Evolutionary conservation across 1,140 invertebrate genomes (phyloP).

Genomic region (Pollicipes pollicipes): DNA sequence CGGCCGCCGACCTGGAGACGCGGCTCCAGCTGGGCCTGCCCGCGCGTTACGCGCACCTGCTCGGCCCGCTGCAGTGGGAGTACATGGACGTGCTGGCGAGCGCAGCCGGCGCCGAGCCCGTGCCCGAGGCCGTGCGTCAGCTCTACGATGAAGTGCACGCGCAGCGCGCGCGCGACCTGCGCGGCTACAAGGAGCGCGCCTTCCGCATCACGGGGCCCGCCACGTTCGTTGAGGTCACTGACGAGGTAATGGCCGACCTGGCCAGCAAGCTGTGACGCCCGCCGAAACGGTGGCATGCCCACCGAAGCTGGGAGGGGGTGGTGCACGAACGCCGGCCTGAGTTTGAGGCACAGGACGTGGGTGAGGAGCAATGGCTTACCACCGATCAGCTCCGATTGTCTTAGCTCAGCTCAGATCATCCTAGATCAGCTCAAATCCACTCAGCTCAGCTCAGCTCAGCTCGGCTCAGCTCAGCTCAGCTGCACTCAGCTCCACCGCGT

Average conservation of each 20-base stretch:
- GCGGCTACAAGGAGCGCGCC: conserved; percentile 14
- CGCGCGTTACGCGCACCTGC: conserved; percentile 48
- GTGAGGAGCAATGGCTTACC: too few relatives aligned
- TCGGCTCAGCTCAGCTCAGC: too few relatives aligned
- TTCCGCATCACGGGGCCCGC: conserved; percentile 14
- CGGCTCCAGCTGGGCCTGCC: conserved; percentile 36
- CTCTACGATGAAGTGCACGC: conserved; percentile 36
- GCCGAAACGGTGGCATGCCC: too few relatives aligned
- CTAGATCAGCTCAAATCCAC: too few relatives aligned
- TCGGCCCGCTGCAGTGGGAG: conserved; percentile 42
- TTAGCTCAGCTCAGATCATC: too few relatives aligned
- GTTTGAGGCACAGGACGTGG: too few relatives aligned
- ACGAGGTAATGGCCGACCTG: background rate
- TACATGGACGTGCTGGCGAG: conserved; percentile 48
- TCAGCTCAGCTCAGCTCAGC: too few relatives aligned
- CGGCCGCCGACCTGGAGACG: conserved; percentile 34
- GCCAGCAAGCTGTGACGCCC: conserved; percentile 9
- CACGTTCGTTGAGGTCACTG: conserved; percentile 8
- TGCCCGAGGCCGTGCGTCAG: conserved; percentile 45
- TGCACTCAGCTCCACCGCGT: too few relatives aligned
- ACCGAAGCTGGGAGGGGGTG: too few relatives aligned
- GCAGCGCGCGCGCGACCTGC: conserved; percentile 16
- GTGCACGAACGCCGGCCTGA: too few relatives aligned
- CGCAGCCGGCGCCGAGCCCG: conserved; percentile 36
- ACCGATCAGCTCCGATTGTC: too few relatives aligned